Percentiles rank a stretch among this genome's conserved stretches.
Evolutionary conservation across 2,888 invertebrate species (phyloP).

Genomic region (Choristoneura rosaceana): DNA sequence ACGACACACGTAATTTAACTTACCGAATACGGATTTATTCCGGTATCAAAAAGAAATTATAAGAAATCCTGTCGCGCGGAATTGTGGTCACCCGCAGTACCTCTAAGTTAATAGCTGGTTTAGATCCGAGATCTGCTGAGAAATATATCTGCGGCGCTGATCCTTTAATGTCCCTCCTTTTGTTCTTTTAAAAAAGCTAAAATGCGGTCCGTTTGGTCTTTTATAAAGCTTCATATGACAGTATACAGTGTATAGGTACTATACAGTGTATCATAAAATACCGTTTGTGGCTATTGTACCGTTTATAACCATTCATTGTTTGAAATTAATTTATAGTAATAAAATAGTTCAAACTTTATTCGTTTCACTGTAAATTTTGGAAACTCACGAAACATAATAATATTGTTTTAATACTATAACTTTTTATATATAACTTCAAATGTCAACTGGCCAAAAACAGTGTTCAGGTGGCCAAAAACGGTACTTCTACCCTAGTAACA

Average conservation of each 20-base stretch:
- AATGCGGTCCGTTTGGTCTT: neutral
- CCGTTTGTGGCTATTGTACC: too few species aligned
- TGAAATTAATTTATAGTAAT: too few species aligned
- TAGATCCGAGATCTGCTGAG: slow-evolving; percentile 34
- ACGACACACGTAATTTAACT: slow-evolving; percentile 81
- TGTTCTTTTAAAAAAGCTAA: slow-evolving; percentile 16
- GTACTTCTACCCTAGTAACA: too few species aligned
- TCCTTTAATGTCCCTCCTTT: slow-evolving; percentile 39
- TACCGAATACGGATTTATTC: slow-evolving; percentile 71
- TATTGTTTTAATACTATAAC: too few species aligned
- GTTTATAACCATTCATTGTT: too few species aligned
- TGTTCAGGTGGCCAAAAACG: too few species aligned
- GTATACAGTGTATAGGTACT: neutral
- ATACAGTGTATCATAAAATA: neutral
- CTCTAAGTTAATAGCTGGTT: slow-evolving; percentile 43
- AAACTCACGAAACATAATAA: too few species aligned
- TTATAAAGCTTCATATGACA: slow-evolving; percentile 13
- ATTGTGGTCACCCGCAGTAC: slow-evolving; percentile 45
- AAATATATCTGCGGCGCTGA: slow-evolving; percentile 38
- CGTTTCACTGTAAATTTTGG: too few species aligned
- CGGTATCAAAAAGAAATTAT: slow-evolving; percentile 82
- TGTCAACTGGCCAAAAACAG: too few species aligned
- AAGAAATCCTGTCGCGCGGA: slow-evolving; percentile 59
- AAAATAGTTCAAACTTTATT: too few species aligned
- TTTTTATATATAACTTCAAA: too few species aligned